Evolutionary conservation across 2,797 vertebrate species (phyloP).

Genomic region (Coregonus ussuriensis): DNA sequence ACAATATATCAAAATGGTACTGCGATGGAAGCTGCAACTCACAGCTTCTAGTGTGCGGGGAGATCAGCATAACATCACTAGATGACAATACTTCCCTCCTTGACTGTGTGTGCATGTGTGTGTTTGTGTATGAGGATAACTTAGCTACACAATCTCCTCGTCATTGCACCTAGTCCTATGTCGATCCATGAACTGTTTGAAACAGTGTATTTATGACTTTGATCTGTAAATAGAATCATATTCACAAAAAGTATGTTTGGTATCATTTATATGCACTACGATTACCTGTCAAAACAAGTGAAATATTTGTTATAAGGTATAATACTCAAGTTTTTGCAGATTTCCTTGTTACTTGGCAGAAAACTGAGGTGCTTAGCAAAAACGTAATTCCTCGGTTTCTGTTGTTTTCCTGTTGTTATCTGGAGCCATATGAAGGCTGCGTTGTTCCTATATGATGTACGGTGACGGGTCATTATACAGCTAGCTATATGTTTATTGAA

Average conservation of each 20-base stretch:
- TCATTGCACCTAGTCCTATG: neutral
- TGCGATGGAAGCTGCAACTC: neutral
- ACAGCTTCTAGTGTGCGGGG: no score
- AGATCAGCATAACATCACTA: no score
- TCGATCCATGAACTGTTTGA: neutral
- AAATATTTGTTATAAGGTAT: neutral
- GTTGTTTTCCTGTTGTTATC: conserved; percentile 33
- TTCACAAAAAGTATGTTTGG: neutral
- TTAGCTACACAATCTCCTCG: neutral
- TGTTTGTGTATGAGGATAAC: neutral
- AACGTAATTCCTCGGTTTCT: conserved; percentile 45
- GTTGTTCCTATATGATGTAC: conserved; percentile 74
- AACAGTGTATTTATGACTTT: conserved; percentile 1
- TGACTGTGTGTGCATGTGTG: no score
- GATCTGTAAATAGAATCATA: neutral
- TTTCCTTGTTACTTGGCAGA: conserved; percentile 56
- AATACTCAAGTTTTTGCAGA: neutral
- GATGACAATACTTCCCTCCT: no score
- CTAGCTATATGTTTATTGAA: conserved; percentile 74
- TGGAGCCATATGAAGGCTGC: conserved; percentile 58
- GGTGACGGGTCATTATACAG: conserved; percentile 87
- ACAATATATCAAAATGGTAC: neutral
- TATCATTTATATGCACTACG: neutral
- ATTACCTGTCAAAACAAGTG: neutral
- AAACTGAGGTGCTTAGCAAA: conserved; percentile 72